Conservation (phyloP, 2,113 vertebrate genomes). For the Paramisgurnus dabryanus region DNA sequence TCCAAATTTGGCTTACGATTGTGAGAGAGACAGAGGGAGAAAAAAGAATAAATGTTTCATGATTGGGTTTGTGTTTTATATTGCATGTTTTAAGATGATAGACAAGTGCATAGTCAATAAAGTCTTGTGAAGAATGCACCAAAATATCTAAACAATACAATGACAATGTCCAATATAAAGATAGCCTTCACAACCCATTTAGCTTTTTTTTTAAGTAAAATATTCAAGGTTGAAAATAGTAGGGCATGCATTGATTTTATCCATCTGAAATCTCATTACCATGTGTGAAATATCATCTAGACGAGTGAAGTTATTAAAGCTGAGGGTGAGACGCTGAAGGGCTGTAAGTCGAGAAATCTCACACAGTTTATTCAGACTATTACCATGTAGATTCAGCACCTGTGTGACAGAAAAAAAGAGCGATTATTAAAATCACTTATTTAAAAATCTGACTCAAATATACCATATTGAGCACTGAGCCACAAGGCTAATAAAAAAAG, state of each 20-base stretch:
- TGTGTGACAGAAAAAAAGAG: conserved; percentile 39
- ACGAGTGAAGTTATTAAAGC: conserved; percentile 79
- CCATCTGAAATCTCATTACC: conserved; percentile 64
- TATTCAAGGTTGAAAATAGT: no score
- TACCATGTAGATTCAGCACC: conserved; percentile 84
- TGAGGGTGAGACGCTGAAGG: conserved; percentile 77
- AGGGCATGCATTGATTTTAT: no score
- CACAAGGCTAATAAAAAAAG: no score
- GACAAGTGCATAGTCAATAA: no score
- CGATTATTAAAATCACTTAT: not conserved
- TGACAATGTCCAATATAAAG: not conserved
- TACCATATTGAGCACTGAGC: not conserved
- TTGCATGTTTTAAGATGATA: no score
- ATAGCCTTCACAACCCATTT: not conserved
- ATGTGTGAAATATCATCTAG: conserved; percentile 81
- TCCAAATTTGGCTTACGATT: conserved; percentile 75
- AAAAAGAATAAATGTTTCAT: not conserved
- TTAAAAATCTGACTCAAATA: no score
- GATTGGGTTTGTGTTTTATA: not conserved
- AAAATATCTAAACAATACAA: not conserved
- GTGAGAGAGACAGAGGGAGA: not conserved
- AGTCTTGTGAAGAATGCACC: no score
- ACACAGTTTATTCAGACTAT: conserved; percentile 77
- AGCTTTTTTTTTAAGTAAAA: no score
- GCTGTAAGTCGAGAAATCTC: conserved; percentile 74